These are phyloP conservation scores for Lepidocolaptes lacrymiger DNA, from an alignment of 2,797 vertebrate species.

Conservation along the genomic window DNA sequence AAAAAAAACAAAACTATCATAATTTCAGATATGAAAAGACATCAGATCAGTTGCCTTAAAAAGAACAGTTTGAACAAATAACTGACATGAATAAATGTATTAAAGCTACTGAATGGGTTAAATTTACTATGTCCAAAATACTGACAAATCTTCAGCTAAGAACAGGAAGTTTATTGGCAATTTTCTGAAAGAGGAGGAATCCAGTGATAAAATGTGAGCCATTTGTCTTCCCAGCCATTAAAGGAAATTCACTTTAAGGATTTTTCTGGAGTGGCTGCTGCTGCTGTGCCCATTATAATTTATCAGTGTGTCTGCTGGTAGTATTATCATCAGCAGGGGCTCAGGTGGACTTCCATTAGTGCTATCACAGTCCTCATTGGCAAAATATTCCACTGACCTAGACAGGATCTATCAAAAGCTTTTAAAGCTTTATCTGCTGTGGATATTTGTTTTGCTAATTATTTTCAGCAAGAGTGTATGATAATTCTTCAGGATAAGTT, in stretches of 20 bases:
- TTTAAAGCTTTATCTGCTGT: background rate
- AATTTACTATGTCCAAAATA: background rate
- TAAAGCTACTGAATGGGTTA: constrained; percentile 31
- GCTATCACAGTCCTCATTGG: background rate
- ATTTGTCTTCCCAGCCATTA: constrained; percentile 63
- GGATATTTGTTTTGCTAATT: constrained; percentile 18
- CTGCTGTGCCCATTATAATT: constrained; percentile 34
- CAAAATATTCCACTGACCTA: constrained; percentile 47
- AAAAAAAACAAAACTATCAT: background rate
- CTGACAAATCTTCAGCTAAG: constrained; percentile 46
- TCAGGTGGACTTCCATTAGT: constrained; percentile 45
- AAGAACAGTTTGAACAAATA: background rate
- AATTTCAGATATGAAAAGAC: background rate
- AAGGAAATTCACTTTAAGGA: constrained; percentile 52
- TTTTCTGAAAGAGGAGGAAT: constrained; percentile 63
- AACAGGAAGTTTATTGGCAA: constrained; percentile 64
- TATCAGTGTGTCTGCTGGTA: constrained; percentile 37
- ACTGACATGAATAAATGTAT: background rate
- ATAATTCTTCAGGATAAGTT: background rate
- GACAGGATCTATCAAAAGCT: background rate
- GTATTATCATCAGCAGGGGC: constrained; percentile 24
- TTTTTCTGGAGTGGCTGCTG: constrained; percentile 42
- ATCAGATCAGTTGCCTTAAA: background rate
- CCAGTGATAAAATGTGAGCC: constrained; percentile 59
- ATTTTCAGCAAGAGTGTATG: constrained; percentile 10